Conservation (phyloP, 1,140 invertebrate species). For the Zaprionus tsacasi region DNA sequence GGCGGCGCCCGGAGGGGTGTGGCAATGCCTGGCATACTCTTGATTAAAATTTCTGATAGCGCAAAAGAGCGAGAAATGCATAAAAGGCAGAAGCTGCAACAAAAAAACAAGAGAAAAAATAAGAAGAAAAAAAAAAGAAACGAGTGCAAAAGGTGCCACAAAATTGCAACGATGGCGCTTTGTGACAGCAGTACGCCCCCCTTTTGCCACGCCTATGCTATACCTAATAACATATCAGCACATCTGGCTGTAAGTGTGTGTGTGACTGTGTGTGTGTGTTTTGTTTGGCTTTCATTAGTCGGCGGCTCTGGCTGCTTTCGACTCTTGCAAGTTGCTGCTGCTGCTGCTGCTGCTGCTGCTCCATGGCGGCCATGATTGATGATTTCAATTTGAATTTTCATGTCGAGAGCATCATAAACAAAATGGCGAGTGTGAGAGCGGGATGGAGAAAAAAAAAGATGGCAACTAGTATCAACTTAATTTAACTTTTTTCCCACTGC, state of each 20-base stretch:
- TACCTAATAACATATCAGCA: conserved; percentile 72
- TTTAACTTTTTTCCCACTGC: conserved; percentile 72
- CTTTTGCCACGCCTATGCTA: conserved; percentile 26
- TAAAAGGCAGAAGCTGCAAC: conserved; percentile 24
- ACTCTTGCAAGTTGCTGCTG: conserved; percentile 43
- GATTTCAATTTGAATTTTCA: conserved; percentile 83
- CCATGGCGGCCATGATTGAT: conserved; percentile 70
- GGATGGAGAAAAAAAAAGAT: conserved; percentile 7
- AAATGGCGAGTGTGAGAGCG: conserved; percentile 10
- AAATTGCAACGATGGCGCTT: conserved; percentile 76
- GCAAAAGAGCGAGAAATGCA: conserved; percentile 57
- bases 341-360: no score
- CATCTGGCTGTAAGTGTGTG: background rate
- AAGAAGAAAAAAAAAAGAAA: conserved; percentile 30
- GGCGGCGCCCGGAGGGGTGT: conserved; percentile 48
- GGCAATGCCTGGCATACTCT: conserved; percentile 50
- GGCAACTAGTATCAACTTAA: conserved; percentile 56
- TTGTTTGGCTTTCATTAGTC: conserved; percentile 83
- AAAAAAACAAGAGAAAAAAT: conserved; percentile 12
- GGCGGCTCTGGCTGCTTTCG: conserved; percentile 33
- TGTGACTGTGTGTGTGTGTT: conserved; percentile 46
- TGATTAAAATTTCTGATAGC: conserved; percentile 83
- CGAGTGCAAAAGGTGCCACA: conserved; percentile 62
- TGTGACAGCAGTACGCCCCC: conserved; percentile 54
- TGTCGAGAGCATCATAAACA: conserved; percentile 71